Evolutionary conservation across 1,140 invertebrate species (phyloP), one percentile per base, ranked within the genome.

Genomic region (Agraylea sexmaculata): DNA sequence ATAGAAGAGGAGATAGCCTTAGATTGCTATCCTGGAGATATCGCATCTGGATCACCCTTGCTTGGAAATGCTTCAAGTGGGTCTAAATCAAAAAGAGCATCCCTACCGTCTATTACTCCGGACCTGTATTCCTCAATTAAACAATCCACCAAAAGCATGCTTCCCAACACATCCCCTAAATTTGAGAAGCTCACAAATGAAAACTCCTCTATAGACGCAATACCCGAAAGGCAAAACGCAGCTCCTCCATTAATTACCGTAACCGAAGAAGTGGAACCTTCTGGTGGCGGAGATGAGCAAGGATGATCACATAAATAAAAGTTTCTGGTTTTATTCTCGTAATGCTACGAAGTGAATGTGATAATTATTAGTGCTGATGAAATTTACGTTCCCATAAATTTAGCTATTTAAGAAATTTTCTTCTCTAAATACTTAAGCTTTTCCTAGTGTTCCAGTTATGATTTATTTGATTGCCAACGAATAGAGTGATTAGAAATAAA

Each of bases 231-330:
- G 16, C 46, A 47, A 16, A 56, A 51, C 25, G 55, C 57, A 22
- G 49, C 53, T 12, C 61, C 61, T n/a, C 62, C 64, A 0, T 58
- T 68, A 56, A 66, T 68, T 28, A 68, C 65, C 1, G 66, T 68
- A 21, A 68, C 63, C 1, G 65, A 68, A 40, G 65, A 68, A 32
- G 56, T 50, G 34, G 64, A 68, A 28, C 54, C 56, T 20, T 53
- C 55, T 15, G 59, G 59, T 41, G 57, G 56, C 43, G 60, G 64
- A 32, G 56, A 53, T 40, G 59, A 50, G 30, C 30, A 7, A 31
- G 10, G 7, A 31, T 8, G 6, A 8, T 6, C 6, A 31, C 6
- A 11, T 31, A 8, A 10, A 31, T 8, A 31, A 8, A 31, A 10
- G 13, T 31, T 31, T 31, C 13, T 6, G 13, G 13, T 7, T 8